Evolutionary conservation across 2,797 vertebrate genomes (phyloP), one percentile per base, ranked within the genome.

Genomic region (Anableps anableps): DNA sequence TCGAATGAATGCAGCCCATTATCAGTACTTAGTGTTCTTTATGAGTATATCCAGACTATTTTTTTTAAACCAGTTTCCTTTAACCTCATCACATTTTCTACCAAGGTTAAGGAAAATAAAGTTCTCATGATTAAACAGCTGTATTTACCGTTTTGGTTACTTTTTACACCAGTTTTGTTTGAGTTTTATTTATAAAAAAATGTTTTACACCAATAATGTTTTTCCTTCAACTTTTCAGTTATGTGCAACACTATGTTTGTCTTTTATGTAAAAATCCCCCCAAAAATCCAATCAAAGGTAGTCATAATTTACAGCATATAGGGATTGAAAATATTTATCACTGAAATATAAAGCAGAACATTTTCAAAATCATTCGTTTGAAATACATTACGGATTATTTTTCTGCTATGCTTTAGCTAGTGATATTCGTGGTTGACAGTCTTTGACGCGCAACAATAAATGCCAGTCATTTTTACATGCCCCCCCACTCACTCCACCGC

Each of bases 381-480:
- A 53, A 74, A 36, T 53, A 53, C 9, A 36, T 3, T 58, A 36
- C 31, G 7, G 34, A 51, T 31, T 31, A 41, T 50, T 8, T 53
- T 75, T 53, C 10, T 47, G 76, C 76, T 76, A 70, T 70, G 11
- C 48, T 48, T 19, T 51, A 50, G 48, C 66, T 31, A 72, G 84
- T 74, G 83, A 86, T 73, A 58, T 29, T 53, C 41, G 29, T 83
- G 72, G 60, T 80, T 80, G 82, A 78, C 81, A 74, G 29, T 78
- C 76, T 80, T 72, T 73, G 84, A 81, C 79, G 76, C 74, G 75
- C 79, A 76, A 71, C 83, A 86, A 80, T 83, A 83, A 86, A 83
- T 47, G 68, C 23, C 11, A 70, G 83, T 86, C 81, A 82, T 83
- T 87, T 89, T 72, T 73, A 34, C 80, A 72, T 29, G 41, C 26